These are phyloP conservation scores for Neria commutata DNA, from an alignment of 2,888 invertebrate species.

Conservation along the genomic window DNA sequence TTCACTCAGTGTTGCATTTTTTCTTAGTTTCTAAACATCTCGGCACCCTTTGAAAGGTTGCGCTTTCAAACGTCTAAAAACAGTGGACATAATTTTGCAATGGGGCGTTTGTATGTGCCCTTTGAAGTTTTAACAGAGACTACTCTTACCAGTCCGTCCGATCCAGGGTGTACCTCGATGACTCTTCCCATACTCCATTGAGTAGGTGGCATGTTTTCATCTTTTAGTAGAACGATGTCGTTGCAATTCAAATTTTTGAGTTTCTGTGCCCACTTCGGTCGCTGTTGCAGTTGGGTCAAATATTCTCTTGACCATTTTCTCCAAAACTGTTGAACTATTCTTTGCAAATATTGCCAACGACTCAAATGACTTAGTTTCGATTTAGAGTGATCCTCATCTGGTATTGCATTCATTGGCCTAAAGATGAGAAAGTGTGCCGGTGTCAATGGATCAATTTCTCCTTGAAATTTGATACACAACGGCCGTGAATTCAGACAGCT, in stretches of 20 bases:
- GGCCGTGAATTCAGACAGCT: constrained; percentile 48
- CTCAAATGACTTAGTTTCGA: constrained; percentile 10
- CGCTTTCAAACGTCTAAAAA: constrained; percentile 17
- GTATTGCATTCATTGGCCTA: constrained; percentile 6
- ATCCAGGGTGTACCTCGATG: constrained; percentile 34
- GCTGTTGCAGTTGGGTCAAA: constrained; percentile 19
- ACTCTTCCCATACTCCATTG: constrained; percentile 41
- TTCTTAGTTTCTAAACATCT: too few relatives aligned
- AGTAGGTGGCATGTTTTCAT: constrained; percentile 20
- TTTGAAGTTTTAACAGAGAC: constrained; percentile 18
- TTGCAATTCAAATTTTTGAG: constrained; percentile 16
- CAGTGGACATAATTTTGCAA: constrained; percentile 20
- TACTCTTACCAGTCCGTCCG: constrained; percentile 39
- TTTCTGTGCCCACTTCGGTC: constrained; percentile 21
- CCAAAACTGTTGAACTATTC: constrained; percentile 27
- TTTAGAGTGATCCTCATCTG: constrained; percentile 17
- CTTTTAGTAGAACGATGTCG: constrained; percentile 23
- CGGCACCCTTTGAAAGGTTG: constrained; percentile 14
- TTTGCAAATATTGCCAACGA: constrained; percentile 27
- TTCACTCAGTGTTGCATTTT: too few relatives aligned
- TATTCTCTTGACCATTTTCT: constrained; percentile 25
- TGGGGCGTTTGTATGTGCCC: constrained; percentile 16
- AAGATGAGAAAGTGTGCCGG: constrained; percentile 32
- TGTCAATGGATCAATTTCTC: constrained; percentile 31
- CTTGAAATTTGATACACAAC: constrained; percentile 32